Base-by-base conservation (phyloP, 1,140 invertebrate species). In the Cepaea nemoralis region DNA sequence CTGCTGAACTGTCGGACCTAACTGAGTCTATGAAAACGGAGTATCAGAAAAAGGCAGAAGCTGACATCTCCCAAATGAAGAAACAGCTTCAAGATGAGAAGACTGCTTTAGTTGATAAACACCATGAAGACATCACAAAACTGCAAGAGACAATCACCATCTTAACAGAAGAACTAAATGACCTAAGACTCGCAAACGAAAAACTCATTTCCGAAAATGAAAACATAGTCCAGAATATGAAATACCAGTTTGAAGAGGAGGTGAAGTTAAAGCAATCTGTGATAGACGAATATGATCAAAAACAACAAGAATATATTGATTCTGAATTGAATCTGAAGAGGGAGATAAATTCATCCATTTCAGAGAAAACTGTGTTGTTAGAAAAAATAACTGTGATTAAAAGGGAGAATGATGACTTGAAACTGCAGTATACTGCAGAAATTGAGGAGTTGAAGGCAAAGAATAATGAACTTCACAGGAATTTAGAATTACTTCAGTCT, bases 1-100 rank as follows among this genome's bases (percentile, higher is more conserved):
- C 35, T 80, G 37, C 45, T 19, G 35, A 77, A 31, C 66, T 84
- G 24, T 39, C 81, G 31, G 82, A 84, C 39, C 48, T 86, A 39
- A 82, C 75, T 22, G 67, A 83, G 40, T 88, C 82, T 63, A 40
- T 86, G 27, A 89, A 90, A 37, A 84, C 87, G n/a, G 88, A 90
- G 33, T 88, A 90, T 75, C 91, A 91, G 79, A 91, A 91, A 82
- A 90, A 90, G 63, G 89, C 89, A 24, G 91, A 91, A 85, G 82
- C 74, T 1, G 88, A 91, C 82, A 83, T 91, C 27, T 76, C 85
- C 14, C 88, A 91, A 74, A 85, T 91, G 27, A 90, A 90, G 78
- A 89, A 88, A 81, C 88, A 90, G 75, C 55, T 89, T 31, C 85
- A 87, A 69, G 84, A 82, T 48, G 87, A 89, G 27, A 87, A 86